Base-by-base conservation (phyloP, 2,113 vertebrate species). In the Microtus oregoni region DNA sequence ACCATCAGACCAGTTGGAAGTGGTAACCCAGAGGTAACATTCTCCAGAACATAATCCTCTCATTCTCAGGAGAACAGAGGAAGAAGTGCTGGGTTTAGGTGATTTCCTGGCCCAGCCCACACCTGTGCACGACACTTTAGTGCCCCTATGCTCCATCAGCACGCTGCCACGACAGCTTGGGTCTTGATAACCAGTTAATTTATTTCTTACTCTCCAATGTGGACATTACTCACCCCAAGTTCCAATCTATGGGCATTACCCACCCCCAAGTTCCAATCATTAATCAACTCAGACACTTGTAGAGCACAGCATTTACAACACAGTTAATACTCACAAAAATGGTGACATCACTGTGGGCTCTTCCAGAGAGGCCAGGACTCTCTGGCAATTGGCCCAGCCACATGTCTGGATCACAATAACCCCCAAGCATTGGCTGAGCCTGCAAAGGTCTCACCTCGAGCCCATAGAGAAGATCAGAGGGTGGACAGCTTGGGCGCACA, bases 381-480 rank as follows among this genome's bases (percentile, higher is more conserved):
- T n/a, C 81, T 65, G 89, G 82, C 38, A 79, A 28, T 20, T 5
- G 73, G 58, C 68, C 94, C 70, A 92, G 94, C 93, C 96, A 92
- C 30, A 47, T 35, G 63, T 88, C 92, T 95, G 72, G 58, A 78
- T 94, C 63, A 76, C 63, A 92, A 86, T 55, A 93, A 73, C 68
- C 87, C 89, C 91, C 63, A 44, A 81, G 82, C 92, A 75, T 28
- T 86, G 93, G 55, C 92, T 90, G 93, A 97, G 95, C 79, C 93
- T 97, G 96, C 52, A 81, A 97, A 96, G 95, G 68, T 97, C 97
- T 98, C 97, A 97, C 97, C 98, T 97, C 97, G 55, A 97, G 97
- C 95, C 97, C 97, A 97, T 96, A 97, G 94, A 97, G 97, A 97
- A 97, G 96, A 97, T 98, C 98, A 96, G 97, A 97, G 95, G 97